These are phyloP conservation scores for Drosophila setifemur DNA, from an alignment of 1,140 invertebrate species.

Conservation along the genomic window DNA sequence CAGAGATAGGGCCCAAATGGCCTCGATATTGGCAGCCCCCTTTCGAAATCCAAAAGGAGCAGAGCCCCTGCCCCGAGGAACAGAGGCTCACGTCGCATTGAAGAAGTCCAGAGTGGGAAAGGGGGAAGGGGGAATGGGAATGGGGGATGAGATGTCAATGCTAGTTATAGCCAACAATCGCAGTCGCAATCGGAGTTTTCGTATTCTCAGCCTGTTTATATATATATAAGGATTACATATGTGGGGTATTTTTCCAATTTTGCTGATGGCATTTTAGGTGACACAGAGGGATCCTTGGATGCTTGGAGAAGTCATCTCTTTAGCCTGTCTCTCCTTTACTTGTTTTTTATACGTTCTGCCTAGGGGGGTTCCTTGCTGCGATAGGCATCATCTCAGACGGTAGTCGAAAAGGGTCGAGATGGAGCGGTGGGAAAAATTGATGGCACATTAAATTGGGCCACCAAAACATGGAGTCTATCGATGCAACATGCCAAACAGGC, in stretches of 20 bases:
- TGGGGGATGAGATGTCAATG: slow-evolving; percentile 32
- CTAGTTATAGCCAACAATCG: slow-evolving; percentile 54
- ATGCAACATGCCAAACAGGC: slow-evolving; percentile 47
- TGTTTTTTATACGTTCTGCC: slow-evolving; percentile 44
- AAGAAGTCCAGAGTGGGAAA: slow-evolving; percentile 3
- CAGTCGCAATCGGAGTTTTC: slow-evolving; percentile 39
- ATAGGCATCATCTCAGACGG: slow-evolving; percentile 65
- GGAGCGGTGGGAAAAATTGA: no score
- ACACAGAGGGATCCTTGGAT: slow-evolving; percentile 18
- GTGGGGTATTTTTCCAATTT: slow-evolving; percentile 68
- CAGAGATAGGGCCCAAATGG: not conserved
- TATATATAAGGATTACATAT: slow-evolving; percentile 37
- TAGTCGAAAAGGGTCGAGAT: slow-evolving; percentile 3
- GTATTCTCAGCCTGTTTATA: slow-evolving; percentile 35
- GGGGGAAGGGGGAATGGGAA: no score
- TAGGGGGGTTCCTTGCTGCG: slow-evolving; percentile 40
- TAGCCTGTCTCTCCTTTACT: not conserved
- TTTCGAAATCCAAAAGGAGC: not conserved
- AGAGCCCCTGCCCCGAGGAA: slow-evolving; percentile 8
- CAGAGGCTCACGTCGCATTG: slow-evolving; percentile 33
- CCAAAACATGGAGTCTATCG: slow-evolving; percentile 57
- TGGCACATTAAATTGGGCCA: slow-evolving; percentile 66
- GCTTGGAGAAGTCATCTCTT: slow-evolving; percentile 33
- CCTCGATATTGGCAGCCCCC: slow-evolving; percentile 16
- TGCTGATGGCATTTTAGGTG: slow-evolving; percentile 77